phyloP scores from a whole-genome alignment of 2,888 invertebrate genomes.

The Platycheirus albimanus region DNA sequence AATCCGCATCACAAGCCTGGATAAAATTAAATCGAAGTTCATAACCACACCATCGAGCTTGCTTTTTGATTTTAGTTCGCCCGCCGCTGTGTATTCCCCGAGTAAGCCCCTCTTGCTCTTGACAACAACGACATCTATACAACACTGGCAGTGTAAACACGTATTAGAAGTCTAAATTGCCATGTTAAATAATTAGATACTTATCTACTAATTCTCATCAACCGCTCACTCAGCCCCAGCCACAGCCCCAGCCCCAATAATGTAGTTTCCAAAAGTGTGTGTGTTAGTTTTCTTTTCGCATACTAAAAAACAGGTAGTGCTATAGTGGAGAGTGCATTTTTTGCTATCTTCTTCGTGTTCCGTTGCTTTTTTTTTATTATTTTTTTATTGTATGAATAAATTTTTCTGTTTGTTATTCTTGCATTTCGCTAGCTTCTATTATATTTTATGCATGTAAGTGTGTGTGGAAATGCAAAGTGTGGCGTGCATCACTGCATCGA shows the following conservation, averaged over 20 bases:
- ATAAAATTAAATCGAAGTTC: constrained; percentile 2
- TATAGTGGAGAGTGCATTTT: constrained; percentile 1
- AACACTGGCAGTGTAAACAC: constrained; percentile 59
- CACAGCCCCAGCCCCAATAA: too few relatives aligned
- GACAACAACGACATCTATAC: constrained; percentile 32
- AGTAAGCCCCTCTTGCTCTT: neutral
- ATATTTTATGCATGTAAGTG: constrained; percentile 1
- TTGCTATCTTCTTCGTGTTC: constrained; percentile 35
- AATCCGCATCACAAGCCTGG: constrained; percentile 20
- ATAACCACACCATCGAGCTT: constrained; percentile 25
- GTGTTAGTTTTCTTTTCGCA: constrained; percentile 4
- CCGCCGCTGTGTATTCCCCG: neutral
- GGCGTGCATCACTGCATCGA: constrained; percentile 67
- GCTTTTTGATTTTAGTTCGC: constrained; percentile 30
- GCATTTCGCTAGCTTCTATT: constrained; percentile 62
- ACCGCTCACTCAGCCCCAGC: constrained; percentile 45
- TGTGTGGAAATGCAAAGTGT: constrained; percentile 56
- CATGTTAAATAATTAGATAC: constrained; percentile 68
- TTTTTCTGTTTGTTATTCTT: constrained; percentile 24
- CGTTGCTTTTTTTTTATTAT: constrained; percentile 38
- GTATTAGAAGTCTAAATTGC: constrained; percentile 68
- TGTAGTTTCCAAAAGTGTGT: neutral
- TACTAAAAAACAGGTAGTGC: neutral
- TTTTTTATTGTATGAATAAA: constrained; percentile 11
- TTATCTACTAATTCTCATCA: constrained; percentile 60